These are phyloP conservation scores for Hydroisotoma schaefferi DNA, from an alignment of 2,888 invertebrate species.

Conservation along the genomic window DNA sequence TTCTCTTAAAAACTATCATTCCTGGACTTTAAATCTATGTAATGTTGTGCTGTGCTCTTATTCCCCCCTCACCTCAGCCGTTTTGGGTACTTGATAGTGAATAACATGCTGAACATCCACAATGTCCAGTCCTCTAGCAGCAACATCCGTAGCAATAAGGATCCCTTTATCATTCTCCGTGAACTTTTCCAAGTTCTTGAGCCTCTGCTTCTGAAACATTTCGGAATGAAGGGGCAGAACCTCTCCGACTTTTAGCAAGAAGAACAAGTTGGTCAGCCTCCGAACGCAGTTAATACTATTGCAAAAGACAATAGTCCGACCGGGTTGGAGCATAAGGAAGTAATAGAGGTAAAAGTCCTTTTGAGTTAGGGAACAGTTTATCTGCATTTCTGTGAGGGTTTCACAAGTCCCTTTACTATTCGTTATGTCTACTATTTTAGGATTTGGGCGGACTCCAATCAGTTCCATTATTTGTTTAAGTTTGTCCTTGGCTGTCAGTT, in stretches of 20 bases:
- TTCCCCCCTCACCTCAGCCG: conserved; percentile 70
- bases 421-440: conserved; percentile 91
- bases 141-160: conserved; percentile 90
- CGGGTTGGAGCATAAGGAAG: conserved; percentile 76
- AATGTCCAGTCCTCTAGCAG: conserved; percentile 94
- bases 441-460: conserved; percentile 74
- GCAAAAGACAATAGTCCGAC: conserved; percentile 88
- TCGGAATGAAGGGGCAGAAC: conserved; percentile 77
- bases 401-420: conserved; percentile 75
- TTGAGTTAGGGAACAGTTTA: conserved; percentile 71
- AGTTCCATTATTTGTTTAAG: conserved; percentile 71
- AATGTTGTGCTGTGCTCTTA: not conserved
- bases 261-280: conserved; percentile 62
- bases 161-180: conserved; percentile 68
- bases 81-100: conserved; percentile 94
- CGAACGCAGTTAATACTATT: conserved; percentile 92
- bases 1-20: no score
- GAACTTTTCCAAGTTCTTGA: conserved; percentile 86
- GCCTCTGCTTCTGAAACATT: conserved; percentile 90
- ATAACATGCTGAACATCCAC: conserved; percentile 89
- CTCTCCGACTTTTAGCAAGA: conserved; percentile 65
- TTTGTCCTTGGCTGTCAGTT: conserved; percentile 70
- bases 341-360: conserved; percentile 93
- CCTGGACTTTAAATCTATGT: not conserved
- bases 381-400: conserved; percentile 76